Evolutionary conservation across 2,888 invertebrate species (phyloP), one percentile per base, ranked within the genome.

Genomic region (Vanessa cardui): DNA sequence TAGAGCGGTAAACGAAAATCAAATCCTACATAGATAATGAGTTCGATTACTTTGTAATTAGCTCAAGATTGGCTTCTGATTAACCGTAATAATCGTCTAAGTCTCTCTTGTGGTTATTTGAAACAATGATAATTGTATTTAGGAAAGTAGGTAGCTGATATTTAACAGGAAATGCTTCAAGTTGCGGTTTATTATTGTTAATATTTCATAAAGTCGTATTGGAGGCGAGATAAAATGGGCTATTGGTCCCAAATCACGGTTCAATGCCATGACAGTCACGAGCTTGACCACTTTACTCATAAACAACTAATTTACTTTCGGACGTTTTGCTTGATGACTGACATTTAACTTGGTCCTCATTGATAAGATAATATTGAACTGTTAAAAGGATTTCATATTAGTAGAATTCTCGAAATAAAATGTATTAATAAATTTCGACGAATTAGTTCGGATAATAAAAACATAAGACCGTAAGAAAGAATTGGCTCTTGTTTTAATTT

Each of bases 191-290:
- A 88, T 87, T 89, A 80, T 75, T 77, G 80, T 78, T 80, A 84
- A 87, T 90, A 89, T 85, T 87, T 89, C 83, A 83, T 80, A 81
- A 80, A 83, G 77, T 80, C 75, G 79, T 84, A 85, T 83, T 84
- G 86, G 85, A 81, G 77, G 77, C 72, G 76, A 84, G 85, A 88
- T 87, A 83, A 85, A 83, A 81, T 82, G 80, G 80, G 80, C 78
- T 78, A 79, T 74, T 78, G 78, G 76, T 78, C 76, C 78, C 75
- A 75, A 76, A 76, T 79, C 77, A 78, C 82, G 83, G 83, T 85
- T 86, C 86, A 87, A 80, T 80, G 84, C 73, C 84, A 81, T 77
- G 73, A 77, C 82, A 85, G 90, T 91, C 92, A 92, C 92, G 92
- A 90, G 80, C 84, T 73, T 77, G 84, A 77, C 87, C 89, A 87